Percentiles rank a stretch among this genome's conserved stretches.
phyloP scores from a whole-genome alignment of 2,888 invertebrate genomes.

The Acrobasis repandana region DNA sequence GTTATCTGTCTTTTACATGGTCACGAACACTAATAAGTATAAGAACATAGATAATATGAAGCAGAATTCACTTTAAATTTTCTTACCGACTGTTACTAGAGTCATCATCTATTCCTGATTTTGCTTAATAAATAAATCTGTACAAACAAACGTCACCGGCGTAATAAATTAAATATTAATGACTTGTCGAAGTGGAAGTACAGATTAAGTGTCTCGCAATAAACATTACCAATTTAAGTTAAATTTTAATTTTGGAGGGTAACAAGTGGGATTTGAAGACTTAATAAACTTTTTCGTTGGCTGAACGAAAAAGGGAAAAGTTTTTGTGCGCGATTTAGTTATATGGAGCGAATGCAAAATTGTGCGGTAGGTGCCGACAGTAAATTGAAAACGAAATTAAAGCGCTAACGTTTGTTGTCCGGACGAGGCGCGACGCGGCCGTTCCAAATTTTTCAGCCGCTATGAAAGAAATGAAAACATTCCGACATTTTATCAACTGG shows the following conservation, averaged over 20 bases:
- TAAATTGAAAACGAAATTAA: slow-evolving; percentile 57
- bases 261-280: slow-evolving; percentile 25
- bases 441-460: slow-evolving; percentile 40
- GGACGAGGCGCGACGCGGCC: slow-evolving; percentile 39
- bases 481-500: slow-evolving; percentile 45
- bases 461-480: slow-evolving; percentile 48
- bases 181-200: slow-evolving; percentile 35
- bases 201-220: slow-evolving; percentile 29
- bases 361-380: slow-evolving; percentile 39
- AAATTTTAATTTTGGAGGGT: slow-evolving; percentile 35
- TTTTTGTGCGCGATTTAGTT: slow-evolving; percentile 33
- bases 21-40: too few relatives aligned
- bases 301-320: slow-evolving; percentile 21
- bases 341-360: slow-evolving; percentile 38
- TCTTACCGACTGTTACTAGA: neutral
- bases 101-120: neutral
- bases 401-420: slow-evolving; percentile 45
- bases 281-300: slow-evolving; percentile 30
- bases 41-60: too few relatives aligned
- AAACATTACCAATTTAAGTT: slow-evolving; percentile 35
- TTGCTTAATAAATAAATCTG: slow-evolving; percentile 28
- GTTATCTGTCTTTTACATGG: too few relatives aligned
- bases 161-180: slow-evolving; percentile 39
- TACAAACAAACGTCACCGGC: slow-evolving; percentile 34
- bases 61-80: neutral